Evolutionary conservation across 35 echinoderm and acorn worm genomes (phyloP), one percentile per base, ranked within the genome.

Genomic region (Patiria miniata): DNA sequence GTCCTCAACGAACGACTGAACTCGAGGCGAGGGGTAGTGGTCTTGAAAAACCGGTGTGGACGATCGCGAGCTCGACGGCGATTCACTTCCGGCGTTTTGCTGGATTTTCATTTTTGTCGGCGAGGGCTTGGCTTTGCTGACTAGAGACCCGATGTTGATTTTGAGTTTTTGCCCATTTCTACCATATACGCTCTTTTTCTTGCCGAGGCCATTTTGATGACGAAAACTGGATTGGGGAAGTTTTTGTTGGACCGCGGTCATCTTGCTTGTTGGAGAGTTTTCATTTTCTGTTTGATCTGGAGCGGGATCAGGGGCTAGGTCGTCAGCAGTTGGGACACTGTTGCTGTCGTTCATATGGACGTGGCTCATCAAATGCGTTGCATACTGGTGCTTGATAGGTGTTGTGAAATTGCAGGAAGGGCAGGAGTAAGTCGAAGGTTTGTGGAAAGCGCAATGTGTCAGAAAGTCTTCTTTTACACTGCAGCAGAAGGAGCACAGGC

Each of bases 381-480:
- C 57, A 15, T 88, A 95, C 39, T 91, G 85, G 22, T 88, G 85
- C 56, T 88, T 92, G 54, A 95, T 92, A 5, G 93, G 93, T 0
- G 93, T 83, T 37, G 79, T 87, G 42, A 91, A 95, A 77, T 40
- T 55, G 56, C 93, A 95, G 34, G 79, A 78, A 0, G 60, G 81
- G 80, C 93, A 95, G 17, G 69, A 53, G 86, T 95, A 95, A 14
- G 88, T 81, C 19, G 89, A 50, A 34, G 86, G 83, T 8, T 83
- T 86, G 79, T 97, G 95, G 40, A 93, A 87, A 22, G 44, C 37
- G 12, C 87, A 56, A 57, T 97, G 95, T 60, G 65, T 86, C 34
- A 84, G 65, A 79, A 92, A 93, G 47, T 97, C 91, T 1, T 93
- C 87, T 57, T 90, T 78, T 4, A 90, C 50, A 5, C 78, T 90